phyloP scores from a whole-genome alignment of 2,797 vertebrate species.

The Bryconaethiops microstoma region DNA sequence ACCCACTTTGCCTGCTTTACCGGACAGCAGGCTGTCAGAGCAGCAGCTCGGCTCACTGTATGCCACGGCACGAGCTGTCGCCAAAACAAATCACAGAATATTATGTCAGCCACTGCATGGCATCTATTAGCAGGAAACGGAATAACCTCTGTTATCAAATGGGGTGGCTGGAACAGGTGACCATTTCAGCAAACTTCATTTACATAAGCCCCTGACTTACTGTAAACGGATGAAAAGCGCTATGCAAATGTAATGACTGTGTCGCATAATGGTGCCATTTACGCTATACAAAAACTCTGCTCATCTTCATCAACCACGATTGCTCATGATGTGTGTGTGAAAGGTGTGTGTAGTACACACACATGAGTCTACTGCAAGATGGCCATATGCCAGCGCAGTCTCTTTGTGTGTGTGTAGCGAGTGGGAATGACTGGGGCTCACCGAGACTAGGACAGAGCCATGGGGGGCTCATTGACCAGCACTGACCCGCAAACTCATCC shows the following conservation, averaged over 20 bases:
- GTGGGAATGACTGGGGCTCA: slow-evolving; percentile 75
- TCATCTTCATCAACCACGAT: slow-evolving; percentile 40
- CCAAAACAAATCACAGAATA: slow-evolving; percentile 12
- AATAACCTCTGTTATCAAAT: not conserved
- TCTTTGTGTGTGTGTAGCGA: slow-evolving; percentile 82
- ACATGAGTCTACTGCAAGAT: slow-evolving; percentile 62
- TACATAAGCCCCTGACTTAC: not conserved
- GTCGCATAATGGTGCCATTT: not conserved
- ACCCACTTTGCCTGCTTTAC: slow-evolving; percentile 71
- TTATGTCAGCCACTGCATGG: not conserved
- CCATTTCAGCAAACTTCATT: not conserved
- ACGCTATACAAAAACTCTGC: slow-evolving; percentile 7
- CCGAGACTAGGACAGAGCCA: slow-evolving; percentile 69
- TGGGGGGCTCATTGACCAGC: slow-evolving; percentile 76
- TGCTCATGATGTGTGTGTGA: slow-evolving; percentile 12
- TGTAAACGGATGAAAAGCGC: not conserved
- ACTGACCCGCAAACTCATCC: slow-evolving; percentile 81
- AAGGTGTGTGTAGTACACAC: slow-evolving; percentile 54
- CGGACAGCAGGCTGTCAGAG: slow-evolving; percentile 74
- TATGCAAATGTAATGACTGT: slow-evolving; percentile 2
- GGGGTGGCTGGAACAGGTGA: not conserved
- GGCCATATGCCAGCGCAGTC: slow-evolving; percentile 68
- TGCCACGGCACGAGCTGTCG: slow-evolving; percentile 86
- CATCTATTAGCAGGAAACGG: not conserved
- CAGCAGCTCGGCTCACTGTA: slow-evolving; percentile 85